Conservation (phyloP, 2,888 invertebrate species). For the Lysandra bellargus region DNA sequence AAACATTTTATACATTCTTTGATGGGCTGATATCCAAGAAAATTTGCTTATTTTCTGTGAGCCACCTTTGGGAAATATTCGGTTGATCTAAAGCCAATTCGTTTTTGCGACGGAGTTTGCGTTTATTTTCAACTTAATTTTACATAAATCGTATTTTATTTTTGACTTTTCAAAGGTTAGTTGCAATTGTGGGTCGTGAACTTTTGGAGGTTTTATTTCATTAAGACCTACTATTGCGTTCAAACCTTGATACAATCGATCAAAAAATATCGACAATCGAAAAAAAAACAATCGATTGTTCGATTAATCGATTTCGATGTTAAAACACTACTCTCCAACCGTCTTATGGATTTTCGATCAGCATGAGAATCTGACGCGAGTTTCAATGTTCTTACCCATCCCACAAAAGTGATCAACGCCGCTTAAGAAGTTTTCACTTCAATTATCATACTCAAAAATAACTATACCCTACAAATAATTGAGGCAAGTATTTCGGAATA, state of each 20-base stretch:
- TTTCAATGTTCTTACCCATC: too few species aligned
- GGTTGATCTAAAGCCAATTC: constrained; percentile 37
- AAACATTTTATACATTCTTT: constrained; percentile 44
- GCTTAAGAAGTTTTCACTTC: too few species aligned
- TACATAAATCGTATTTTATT: constrained; percentile 25
- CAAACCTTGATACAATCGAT: not conserved
- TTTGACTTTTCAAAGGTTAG: constrained; percentile 21
- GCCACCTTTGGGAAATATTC: constrained; percentile 41
- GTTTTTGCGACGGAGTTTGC: constrained; percentile 32
- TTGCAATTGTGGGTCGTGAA: constrained; percentile 14
- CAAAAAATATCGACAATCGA: too few species aligned
- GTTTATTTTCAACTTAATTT: constrained; percentile 32
- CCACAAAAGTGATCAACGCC: too few species aligned
- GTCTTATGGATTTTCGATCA: too few species aligned
- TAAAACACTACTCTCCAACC: too few species aligned
- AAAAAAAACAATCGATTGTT: too few species aligned
- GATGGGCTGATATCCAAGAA: constrained; percentile 45
- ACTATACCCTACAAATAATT: too few species aligned
- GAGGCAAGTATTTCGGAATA: too few species aligned
- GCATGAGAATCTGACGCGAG: too few species aligned
- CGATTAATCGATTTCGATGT: too few species aligned
- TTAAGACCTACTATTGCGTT: not conserved
- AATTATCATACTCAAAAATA: not conserved
- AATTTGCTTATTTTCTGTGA: constrained; percentile 45
- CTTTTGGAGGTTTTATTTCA: not conserved